Conservation (phyloP, 2,797 vertebrate species). For the Pachyuromys duprasi region DNA sequence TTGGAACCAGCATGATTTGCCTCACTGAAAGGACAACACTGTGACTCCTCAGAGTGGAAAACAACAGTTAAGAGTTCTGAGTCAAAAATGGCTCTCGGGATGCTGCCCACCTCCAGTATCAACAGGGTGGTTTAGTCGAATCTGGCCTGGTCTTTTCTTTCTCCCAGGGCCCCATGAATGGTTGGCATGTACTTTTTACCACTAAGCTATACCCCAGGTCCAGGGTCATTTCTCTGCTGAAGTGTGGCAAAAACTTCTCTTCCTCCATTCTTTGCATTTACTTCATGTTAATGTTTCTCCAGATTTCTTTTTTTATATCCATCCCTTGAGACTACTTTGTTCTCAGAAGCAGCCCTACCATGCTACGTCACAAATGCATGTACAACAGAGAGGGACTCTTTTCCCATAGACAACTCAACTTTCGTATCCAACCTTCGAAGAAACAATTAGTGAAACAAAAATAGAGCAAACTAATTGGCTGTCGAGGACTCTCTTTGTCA, state of each 20-base stretch:
- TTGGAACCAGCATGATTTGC: background rate
- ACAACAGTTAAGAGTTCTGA: background rate
- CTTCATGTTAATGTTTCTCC: background rate
- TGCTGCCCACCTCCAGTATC: background rate
- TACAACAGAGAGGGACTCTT: background rate
- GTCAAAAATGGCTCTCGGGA: background rate
- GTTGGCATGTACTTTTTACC: background rate
- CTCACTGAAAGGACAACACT: slow-evolving; percentile 43
- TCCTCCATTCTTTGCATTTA: slow-evolving; percentile 27
- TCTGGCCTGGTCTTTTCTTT: background rate
- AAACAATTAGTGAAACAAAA: slow-evolving; percentile 23
- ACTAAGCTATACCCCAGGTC: background rate
- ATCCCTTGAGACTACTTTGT: background rate
- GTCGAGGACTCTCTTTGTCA: background rate
- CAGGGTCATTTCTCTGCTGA: background rate
- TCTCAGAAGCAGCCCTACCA: background rate
- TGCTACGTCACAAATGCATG: background rate
- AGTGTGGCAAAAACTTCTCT: background rate
- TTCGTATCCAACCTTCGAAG: background rate
- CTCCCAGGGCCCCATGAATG: background rate
- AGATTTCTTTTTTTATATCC: slow-evolving; percentile 38
- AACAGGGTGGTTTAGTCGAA: background rate
- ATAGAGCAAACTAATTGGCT: background rate
- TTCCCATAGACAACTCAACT: slow-evolving; percentile 9
- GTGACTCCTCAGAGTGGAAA: background rate